phyloP scores from a whole-genome alignment of 2,113 vertebrate genomes.

The Sakesphorus luctuosus region DNA sequence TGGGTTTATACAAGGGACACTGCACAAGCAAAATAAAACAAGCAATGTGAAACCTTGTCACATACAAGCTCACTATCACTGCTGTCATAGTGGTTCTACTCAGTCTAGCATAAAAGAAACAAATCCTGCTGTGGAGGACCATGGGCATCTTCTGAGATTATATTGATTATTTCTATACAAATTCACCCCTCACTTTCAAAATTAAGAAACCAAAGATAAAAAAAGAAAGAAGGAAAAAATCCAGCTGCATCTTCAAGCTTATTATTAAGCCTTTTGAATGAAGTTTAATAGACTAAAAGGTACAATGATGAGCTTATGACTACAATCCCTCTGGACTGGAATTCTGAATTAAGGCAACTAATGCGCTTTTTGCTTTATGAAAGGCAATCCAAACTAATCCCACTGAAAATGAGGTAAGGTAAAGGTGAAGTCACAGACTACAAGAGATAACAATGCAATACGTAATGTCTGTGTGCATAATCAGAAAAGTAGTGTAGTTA shows the following conservation, averaged over 20 bases:
- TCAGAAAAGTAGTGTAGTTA: not conserved
- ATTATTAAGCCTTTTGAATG: not conserved
- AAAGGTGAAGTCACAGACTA: slow-evolving; percentile 1
- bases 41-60: not conserved
- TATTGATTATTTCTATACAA: not conserved
- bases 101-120: not conserved
- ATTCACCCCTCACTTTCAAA: not conserved
- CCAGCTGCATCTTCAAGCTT: not conserved
- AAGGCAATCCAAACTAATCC: slow-evolving; percentile 8
- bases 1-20: slow-evolving; percentile 35
- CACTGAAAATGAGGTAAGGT: not conserved
- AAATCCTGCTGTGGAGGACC: not conserved
- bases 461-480: not conserved
- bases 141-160: not conserved
- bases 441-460: not conserved
- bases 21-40: slow-evolving; percentile 20
- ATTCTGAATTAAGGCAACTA: slow-evolving; percentile 25
- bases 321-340: not conserved
- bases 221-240: not conserved
- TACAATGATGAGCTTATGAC: not conserved
- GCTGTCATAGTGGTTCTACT: not conserved
- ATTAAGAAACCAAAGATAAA: not conserved
- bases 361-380: not conserved
- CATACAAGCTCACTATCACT: not conserved
- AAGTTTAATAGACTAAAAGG: slow-evolving; percentile 4